Evolutionary conservation across 2,888 invertebrate species (phyloP).

Genomic region (Rugalucina vietnamica): DNA sequence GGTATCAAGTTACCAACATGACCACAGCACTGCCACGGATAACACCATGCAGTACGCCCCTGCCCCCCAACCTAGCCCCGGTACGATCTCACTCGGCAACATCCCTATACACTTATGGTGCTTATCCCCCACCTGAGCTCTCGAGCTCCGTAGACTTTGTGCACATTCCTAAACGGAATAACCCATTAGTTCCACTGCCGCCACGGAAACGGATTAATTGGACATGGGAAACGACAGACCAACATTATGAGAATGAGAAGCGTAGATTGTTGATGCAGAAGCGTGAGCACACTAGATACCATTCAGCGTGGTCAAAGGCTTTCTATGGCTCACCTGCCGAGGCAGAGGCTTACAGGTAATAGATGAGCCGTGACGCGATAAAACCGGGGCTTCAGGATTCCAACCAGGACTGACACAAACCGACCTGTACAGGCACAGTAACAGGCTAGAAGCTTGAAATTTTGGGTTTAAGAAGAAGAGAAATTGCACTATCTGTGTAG

Average conservation of each 20-base stretch:
- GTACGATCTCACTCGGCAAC: conserved; percentile 64
- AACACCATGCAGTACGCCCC: conserved; percentile 69
- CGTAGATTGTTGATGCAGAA: conserved; percentile 80
- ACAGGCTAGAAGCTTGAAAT: no score
- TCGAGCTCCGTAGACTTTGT: conserved; percentile 74
- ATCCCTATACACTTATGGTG: conserved; percentile 64
- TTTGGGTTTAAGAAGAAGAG: no score
- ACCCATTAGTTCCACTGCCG: conserved; percentile 79
- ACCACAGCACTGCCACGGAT: conserved; percentile 76
- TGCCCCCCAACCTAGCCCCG: conserved; percentile 53
- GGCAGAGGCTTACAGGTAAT: conserved; percentile 81
- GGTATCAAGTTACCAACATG: conserved; percentile 27
- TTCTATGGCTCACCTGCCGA: conserved; percentile 82
- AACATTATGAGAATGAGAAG: conserved; percentile 81
- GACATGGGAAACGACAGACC: conserved; percentile 80
- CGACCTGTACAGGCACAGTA: no score
- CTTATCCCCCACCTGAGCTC: conserved; percentile 78
- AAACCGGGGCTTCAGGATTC: no score
- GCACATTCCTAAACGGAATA: conserved; percentile 74
- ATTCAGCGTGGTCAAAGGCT: conserved; percentile 82
- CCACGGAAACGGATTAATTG: conserved; percentile 77
- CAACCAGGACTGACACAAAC: no score
- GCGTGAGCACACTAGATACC: conserved; percentile 80
- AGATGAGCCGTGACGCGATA: no score
- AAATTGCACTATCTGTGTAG: no score